Evolutionary conservation across 2,113 vertebrate genomes (phyloP).

Genomic region (Entomyzon cyanotis): DNA sequence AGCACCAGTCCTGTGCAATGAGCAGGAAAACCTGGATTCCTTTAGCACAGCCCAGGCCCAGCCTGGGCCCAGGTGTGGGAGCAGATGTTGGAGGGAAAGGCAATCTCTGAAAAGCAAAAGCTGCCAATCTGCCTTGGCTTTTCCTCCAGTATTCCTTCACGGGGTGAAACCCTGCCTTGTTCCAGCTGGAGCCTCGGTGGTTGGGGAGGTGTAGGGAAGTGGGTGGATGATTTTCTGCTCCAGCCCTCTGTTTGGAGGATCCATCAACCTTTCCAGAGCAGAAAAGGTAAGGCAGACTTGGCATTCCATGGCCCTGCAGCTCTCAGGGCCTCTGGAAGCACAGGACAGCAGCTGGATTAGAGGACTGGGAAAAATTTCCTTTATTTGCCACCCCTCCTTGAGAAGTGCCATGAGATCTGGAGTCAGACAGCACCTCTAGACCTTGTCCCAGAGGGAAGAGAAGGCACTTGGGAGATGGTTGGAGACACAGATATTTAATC

Average conservation of each 20-base stretch:
- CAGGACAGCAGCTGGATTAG: background rate
- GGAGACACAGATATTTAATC: background rate
- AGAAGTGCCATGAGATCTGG: background rate
- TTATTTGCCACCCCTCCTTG: background rate
- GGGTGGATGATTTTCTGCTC: background rate
- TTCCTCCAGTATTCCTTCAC: background rate
- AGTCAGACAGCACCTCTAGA: background rate
- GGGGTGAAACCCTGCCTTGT: background rate
- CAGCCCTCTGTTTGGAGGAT: background rate
- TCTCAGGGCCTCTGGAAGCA: background rate
- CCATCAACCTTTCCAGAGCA: background rate
- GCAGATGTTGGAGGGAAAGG: background rate
- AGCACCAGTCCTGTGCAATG: accelerated
- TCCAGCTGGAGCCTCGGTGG: background rate
- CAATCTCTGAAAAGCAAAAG: background rate
- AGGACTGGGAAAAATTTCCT: background rate
- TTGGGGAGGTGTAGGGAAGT: background rate
- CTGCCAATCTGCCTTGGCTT: background rate
- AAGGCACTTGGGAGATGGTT: background rate
- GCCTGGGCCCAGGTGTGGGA: background rate
- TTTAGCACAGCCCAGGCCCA: background rate
- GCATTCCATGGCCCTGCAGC: background rate
- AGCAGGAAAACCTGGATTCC: background rate
- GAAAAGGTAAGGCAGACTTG: background rate
- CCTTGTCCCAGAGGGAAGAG: background rate